phyloP scores from a whole-genome alignment of 2,113 vertebrate genomes.

The Paradoxurus hermaphroditus region DNA sequence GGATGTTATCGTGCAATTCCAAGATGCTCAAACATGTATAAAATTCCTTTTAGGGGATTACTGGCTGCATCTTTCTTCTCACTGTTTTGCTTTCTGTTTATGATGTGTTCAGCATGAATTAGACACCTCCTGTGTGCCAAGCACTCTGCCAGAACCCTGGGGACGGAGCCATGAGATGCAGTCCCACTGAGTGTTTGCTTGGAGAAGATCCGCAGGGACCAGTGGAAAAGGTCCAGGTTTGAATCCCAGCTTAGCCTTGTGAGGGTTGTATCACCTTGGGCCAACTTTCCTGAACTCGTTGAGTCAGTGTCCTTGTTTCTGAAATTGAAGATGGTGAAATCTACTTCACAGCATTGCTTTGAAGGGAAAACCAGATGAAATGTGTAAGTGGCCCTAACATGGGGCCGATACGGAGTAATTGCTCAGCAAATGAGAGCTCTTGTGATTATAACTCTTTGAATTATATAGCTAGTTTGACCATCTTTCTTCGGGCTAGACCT shows the following conservation, averaged over 20 bases:
- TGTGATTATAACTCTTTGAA: neutral
- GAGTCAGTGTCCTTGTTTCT: slow-evolving; percentile 7
- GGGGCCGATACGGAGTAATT: neutral
- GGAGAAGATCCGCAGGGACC: neutral
- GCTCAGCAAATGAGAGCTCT: neutral
- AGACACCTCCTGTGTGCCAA: slow-evolving; percentile 1
- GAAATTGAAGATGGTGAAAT: neutral
- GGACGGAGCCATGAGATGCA: neutral
- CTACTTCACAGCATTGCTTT: neutral
- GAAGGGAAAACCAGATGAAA: slow-evolving; percentile 8
- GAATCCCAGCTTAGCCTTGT: neutral
- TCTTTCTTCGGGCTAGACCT: neutral
- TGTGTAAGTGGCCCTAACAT: neutral
- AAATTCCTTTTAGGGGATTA: slow-evolving; percentile 15
- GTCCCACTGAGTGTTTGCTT: neutral
- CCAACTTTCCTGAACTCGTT: neutral
- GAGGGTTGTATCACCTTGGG: slow-evolving; percentile 2
- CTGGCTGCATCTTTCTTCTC: neutral
- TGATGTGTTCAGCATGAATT: neutral
- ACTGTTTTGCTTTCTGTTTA: slow-evolving; percentile 32
- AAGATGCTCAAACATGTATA: neutral
- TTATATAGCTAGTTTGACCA: neutral
- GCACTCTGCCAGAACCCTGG: neutral
- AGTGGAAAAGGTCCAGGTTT: neutral
- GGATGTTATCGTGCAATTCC: neutral